These are phyloP conservation scores for Macrosteles quadrilineatus DNA, from an alignment of 1,140 invertebrate genomes.

Conservation along the genomic window DNA sequence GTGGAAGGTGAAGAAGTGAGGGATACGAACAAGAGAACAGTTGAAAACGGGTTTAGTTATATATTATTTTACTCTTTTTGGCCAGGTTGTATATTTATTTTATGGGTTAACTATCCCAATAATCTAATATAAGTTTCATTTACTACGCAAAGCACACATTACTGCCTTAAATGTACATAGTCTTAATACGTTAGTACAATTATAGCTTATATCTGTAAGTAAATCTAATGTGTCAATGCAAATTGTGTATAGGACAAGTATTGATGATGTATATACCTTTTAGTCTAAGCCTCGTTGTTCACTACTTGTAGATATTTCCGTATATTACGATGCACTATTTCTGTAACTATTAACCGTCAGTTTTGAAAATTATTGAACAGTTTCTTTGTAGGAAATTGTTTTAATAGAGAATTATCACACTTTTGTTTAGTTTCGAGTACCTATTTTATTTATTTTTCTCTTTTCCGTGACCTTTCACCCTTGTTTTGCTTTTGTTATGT, in stretches of 20 bases:
- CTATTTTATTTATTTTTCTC: neutral
- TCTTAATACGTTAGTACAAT: neutral
- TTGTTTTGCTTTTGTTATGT: neutral
- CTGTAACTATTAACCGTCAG: neutral
- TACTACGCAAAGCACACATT: slow-evolving; percentile 23
- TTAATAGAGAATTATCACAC: neutral
- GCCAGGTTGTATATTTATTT: neutral
- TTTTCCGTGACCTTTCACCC: too few relatives aligned
- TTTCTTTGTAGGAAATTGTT: slow-evolving; percentile 1
- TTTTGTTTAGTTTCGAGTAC: neutral
- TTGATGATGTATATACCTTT: neutral
- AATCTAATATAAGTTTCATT: neutral
- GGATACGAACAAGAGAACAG: too few relatives aligned
- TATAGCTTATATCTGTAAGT: too few relatives aligned
- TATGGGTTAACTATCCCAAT: neutral
- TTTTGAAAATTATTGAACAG: slow-evolving; percentile 1
- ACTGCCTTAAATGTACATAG: neutral
- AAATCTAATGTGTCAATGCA: neutral
- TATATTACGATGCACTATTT: neutral
- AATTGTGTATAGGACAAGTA: neutral
- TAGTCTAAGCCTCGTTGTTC: neutral
- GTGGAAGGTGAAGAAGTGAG: slow-evolving; percentile 21
- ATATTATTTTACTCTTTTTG: slow-evolving; percentile 9
- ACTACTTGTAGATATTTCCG: too few relatives aligned
- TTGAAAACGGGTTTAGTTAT: neutral